Evolutionary conservation across 2,113 vertebrate genomes (phyloP).

Genomic region (Elaphurus davidianus): DNA sequence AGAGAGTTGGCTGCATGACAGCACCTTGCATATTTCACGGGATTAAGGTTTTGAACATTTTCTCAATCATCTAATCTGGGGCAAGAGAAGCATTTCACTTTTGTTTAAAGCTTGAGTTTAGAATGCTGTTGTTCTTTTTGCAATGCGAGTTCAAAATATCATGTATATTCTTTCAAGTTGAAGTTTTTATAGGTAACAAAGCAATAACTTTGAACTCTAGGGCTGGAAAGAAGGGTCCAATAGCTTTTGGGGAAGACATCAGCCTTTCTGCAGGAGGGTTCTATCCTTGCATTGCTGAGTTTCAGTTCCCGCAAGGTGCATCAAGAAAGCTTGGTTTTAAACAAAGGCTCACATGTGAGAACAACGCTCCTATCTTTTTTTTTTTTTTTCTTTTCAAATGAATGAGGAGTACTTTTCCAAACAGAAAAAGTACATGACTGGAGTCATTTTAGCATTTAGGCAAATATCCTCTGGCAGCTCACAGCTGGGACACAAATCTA

Average conservation of each 20-base stretch:
- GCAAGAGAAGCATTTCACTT: neutral
- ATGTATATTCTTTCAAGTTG: neutral
- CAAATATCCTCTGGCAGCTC: neutral
- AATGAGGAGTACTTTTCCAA: neutral
- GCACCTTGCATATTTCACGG: neutral
- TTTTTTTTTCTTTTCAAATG: slow-evolving; percentile 14
- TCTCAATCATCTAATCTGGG: neutral
- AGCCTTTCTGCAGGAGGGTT: neutral
- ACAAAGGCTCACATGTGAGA: neutral
- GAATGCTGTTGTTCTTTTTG: neutral
- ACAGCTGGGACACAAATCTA: too few species aligned
- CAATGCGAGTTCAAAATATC: neutral
- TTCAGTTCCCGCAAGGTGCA: neutral
- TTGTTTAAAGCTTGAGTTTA: neutral
- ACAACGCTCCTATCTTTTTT: neutral
- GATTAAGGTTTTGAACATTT: neutral
- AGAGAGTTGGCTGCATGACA: neutral
- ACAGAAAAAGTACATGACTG: neutral
- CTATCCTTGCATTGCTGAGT: neutral
- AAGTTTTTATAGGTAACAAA: neutral
- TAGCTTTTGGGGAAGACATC: neutral
- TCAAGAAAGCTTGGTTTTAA: neutral
- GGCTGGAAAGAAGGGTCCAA: neutral
- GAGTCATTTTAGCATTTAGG: neutral
- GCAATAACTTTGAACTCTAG: neutral